Conservation (phyloP, 2,113 vertebrate genomes). For the Mustela nigripes region DNA sequence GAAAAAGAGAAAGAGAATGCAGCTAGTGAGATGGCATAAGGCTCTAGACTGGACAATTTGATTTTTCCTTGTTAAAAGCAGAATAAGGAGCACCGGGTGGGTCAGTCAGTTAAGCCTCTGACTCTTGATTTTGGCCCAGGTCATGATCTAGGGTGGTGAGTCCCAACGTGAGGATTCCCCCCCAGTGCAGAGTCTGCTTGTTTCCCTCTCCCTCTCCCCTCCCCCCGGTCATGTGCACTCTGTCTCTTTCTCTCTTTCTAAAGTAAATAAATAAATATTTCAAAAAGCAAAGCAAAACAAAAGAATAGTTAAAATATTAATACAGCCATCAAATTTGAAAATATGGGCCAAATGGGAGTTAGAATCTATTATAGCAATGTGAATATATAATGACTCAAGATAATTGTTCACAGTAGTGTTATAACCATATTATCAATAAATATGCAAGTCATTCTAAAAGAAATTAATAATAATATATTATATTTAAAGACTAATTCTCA, state of each 20-base stretch:
- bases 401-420: background rate
- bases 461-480: background rate
- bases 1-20: background rate
- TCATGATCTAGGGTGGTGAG: background rate
- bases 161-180: background rate
- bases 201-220: background rate
- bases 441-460: background rate
- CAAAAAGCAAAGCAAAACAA: background rate
- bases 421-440: background rate
- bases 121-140: background rate
- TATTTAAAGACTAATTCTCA: background rate
- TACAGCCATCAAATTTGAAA: background rate
- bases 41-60: background rate
- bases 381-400: background rate
- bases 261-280: background rate
- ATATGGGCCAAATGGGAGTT: background rate
- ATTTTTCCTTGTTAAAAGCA: background rate
- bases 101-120: background rate
- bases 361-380: background rate
- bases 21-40: background rate
- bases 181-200: background rate
- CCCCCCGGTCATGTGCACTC: background rate
- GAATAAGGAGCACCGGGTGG: background rate
- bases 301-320: background rate
- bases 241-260: background rate